Base-by-base conservation (phyloP, 2,113 vertebrate species). In the Mustela lutreola region DNA sequence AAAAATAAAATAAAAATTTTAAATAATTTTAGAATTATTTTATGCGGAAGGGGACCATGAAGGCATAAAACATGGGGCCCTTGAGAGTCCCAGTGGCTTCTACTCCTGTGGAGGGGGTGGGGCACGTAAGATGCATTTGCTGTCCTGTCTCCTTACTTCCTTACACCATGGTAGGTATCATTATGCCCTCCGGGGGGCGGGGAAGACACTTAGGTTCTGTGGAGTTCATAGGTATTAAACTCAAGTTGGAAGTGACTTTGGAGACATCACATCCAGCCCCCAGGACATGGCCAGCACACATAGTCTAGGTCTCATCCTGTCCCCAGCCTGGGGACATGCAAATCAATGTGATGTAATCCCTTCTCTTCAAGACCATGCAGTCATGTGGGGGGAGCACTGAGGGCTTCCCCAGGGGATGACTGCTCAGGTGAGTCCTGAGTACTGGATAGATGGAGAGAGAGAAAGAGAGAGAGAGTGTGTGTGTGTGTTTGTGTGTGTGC, bases 331-430 rank as follows among this genome's bases (percentile, higher is more conserved):
- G 45, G 80, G 11, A 73, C 73, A 19, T 2, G 24, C 1, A 39
- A 53, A 39, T 5, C 53, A 26, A 16, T 67, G 36, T 31, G 24
- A 16, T 50, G 14, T 3, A 26, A 24, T 6, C 28, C 36, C 31
- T 33, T 14, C 15, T 58, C 14, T 62, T n/a, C 26, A 28, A 65
- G 56, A 90, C 15, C 8, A 19, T 45, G 21, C 56, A 8, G 45
- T 18, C 73, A 58, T 0, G 0, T 48, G 3, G 4, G 8, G 45
- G 22, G 24, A 48, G 56, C 75, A 42, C 58, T 15, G 12, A n/a
- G 79, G 18, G 6, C 31, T 36, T 81, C 36, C 45, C 21, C 56
- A 18, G 45, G 10, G 4, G 1, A 5, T 18, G n/a, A 26, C 2
- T 14, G 31, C 24, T n/a, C 8, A 1, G 39, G 53, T 18, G 36